Evolutionary conservation across 2,888 invertebrate genomes (phyloP), one percentile per base, ranked within the genome.

Genomic region (Catocala fraxini): DNA sequence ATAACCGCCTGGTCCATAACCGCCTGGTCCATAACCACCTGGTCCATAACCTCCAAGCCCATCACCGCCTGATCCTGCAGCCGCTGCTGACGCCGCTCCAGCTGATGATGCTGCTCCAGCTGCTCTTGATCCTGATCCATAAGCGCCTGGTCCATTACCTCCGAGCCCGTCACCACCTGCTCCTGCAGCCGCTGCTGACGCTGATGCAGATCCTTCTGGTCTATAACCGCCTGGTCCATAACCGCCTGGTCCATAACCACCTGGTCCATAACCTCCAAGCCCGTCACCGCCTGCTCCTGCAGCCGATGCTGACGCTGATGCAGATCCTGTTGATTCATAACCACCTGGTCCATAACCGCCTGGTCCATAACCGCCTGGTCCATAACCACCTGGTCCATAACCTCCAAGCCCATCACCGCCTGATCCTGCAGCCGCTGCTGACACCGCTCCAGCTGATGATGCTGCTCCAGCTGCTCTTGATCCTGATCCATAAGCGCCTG

Each of bases 391-490:
- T 10, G 41, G 46, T 9, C 13, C 35, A 1, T 56, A 7, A 33
- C 54, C 54, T 15, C 41, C 42, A 3, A 9, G 3, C 0, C 45
- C 39, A 39, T 39, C 25, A 11, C 9, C 6, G 6, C 45, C 33
- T 25, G 41, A 45, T 10, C 53, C 56, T 4, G 45, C 55, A 9
- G 42, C 34, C 9, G 34, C 52, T 15, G 25, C 63, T 11, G 43
- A 11, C n/a, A n/a, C n/a, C n/a, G n/a, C n/a, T n/a, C n/a, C n/a
- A n/a, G n/a, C n/a, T n/a, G n/a, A n/a, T n/a, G n/a, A n/a, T n/a
- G n/a, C n/a, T n/a, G n/a, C n/a, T n/a, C n/a, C 55, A 9, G 42
- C 34, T 9, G 34, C 52, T 15, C 34, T 59, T 11, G 43, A 11
- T 25, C 33, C 25, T 12, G 0, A 0, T 35, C 39, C 51, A 51